These are phyloP conservation scores for Hormaphis cornu DNA, from an alignment of 1,140 invertebrate species.

Conservation along the genomic window DNA sequence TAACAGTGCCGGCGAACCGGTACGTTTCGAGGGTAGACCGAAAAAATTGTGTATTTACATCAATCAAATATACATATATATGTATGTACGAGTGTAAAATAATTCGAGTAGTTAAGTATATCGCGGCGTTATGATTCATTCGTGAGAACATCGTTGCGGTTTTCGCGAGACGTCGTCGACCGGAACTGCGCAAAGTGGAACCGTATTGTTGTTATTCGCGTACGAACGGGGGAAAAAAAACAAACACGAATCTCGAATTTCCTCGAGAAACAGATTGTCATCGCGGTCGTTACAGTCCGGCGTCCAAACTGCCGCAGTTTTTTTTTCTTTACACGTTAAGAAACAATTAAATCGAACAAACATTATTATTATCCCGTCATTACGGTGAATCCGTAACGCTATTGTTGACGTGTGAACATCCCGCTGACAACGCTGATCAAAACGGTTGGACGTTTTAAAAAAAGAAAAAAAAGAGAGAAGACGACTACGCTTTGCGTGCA, in stretches of 20 bases:
- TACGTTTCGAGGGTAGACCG: conserved; percentile 11
- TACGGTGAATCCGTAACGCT: too few relatives aligned
- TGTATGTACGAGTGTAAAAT: too few relatives aligned
- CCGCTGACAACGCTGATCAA: too few relatives aligned
- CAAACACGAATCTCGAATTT: neutral
- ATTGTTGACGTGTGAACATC: too few relatives aligned
- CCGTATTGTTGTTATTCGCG: neutral
- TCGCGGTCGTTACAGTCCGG: neutral
- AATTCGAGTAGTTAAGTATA: too few relatives aligned
- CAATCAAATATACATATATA: too few relatives aligned
- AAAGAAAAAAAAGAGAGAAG: too few relatives aligned
- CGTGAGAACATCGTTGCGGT: conserved; percentile 14
- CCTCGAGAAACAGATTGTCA: neutral
- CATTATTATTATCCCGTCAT: too few relatives aligned
- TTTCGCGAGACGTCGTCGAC: neutral
- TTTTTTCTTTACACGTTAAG: too few relatives aligned
- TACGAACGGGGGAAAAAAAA: neutral
- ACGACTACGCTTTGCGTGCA: too few relatives aligned
- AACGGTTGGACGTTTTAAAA: too few relatives aligned
- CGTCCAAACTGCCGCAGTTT: neutral
- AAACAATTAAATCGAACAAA: too few relatives aligned
- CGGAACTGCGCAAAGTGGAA: conserved; percentile 6
- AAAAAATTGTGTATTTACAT: neutral
- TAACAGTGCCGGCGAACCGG: neutral
- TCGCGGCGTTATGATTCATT: neutral